A percentile compares a stretch with the other conserved stretches of the same genome.
phyloP scores from a whole-genome alignment of 2,113 vertebrate genomes.

The Anas platyrhynchos region DNA sequence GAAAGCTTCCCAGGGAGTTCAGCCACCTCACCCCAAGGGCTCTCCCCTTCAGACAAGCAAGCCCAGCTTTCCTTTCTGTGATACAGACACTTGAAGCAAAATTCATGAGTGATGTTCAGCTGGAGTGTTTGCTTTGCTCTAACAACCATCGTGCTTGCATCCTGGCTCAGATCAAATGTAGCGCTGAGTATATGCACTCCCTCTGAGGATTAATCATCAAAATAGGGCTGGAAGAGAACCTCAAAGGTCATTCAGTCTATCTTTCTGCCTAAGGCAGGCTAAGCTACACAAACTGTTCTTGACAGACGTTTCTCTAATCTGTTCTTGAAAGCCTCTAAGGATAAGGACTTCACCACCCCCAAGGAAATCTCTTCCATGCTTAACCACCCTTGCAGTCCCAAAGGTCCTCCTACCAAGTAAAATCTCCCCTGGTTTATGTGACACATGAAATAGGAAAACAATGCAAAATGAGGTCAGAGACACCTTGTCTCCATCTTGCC shows the following conservation, averaged over 20 bases:
- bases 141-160: not conserved
- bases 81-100: not conserved
- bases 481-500: not conserved
- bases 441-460: not conserved
- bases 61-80: not conserved
- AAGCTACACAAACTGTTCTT: conserved; percentile 1
- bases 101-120: not conserved
- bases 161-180: not conserved
- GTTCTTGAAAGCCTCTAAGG: not conserved
- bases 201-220: not conserved
- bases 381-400: not conserved
- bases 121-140: not conserved
- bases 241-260: not conserved
- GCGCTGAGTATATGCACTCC: not conserved
- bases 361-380: conserved; percentile 20
- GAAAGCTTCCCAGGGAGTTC: not conserved
- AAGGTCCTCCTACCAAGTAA: not conserved
- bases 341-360: not conserved
- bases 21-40: not conserved
- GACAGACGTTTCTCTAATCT: not conserved
- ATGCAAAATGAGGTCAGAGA: not conserved
- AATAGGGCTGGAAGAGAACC: not conserved
- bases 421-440: not conserved
- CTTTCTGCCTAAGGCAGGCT: conserved; percentile 21
- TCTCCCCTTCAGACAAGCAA: not conserved